Evolutionary conservation across 2,113 vertebrate species (phyloP), one percentile per base, ranked within the genome.

Genomic region (Dermatemys mawii): DNA sequence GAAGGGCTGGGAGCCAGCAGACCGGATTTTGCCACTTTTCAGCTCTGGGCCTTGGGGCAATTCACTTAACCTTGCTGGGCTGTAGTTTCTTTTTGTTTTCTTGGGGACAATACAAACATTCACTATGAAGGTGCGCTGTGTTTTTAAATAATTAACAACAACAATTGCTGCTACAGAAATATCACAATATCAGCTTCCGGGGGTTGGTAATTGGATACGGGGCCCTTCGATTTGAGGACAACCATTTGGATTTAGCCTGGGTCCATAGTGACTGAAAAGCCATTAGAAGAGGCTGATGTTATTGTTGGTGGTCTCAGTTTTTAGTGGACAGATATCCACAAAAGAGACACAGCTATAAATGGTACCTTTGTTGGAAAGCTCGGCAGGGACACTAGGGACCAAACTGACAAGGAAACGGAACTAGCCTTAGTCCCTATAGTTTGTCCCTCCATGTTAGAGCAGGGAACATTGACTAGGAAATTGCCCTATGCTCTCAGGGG

Each of bases 121-220:
- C 3, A 29, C 21, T 48, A 41, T 86, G 93, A 80, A 96, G 73
- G 57, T 24, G 91, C 81, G 76, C 91, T 50, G 24, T 76, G 84
- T 82, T 95, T 96, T 29, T 86, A 95, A 96, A 94, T 84, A 90
- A 95, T 91, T 81, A 89, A 84, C 54, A 48, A 51, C 44, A 70
- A 60, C 0, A 80, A 76, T 78, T 78, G 85, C 9, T 2, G 14
- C 75, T 92, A 44, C 55, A 60, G 60, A 88, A 95, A 94, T 91
- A 91, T 93, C 92, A 92, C 38, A 0, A 0, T 50, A 90, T 84
- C 80, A 55, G 90, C 85, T 87, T 87, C 11, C 27, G 84, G 81
- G 81, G 73, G 4, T 11, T 6, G 19, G 75, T 26, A 76, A 21
- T 17, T 92, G 81, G 75, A 22, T 2, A 2, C 44, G 87, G 91